Conservation (phyloP, 2,797 vertebrate genomes). For the Eurystomus glaucurus region DNA sequence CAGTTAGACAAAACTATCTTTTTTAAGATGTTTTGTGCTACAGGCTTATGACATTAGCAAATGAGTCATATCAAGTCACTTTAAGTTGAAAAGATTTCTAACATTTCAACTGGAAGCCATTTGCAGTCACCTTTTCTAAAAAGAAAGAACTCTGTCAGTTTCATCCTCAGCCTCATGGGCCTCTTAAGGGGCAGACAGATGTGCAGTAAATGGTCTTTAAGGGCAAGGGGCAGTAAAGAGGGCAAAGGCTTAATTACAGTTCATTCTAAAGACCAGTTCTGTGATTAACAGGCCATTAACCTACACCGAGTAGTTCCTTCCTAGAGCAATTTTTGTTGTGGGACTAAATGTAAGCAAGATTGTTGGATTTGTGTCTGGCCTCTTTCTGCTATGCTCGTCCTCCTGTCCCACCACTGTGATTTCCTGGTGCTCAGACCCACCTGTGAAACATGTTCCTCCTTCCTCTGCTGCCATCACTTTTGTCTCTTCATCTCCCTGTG, state of each 20-base stretch:
- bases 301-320: not conserved
- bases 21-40: slow-evolving; percentile 61
- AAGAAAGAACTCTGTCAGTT: not conserved
- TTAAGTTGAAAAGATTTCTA: slow-evolving; percentile 31
- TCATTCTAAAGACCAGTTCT: not conserved
- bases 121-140: not conserved
- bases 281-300: not conserved
- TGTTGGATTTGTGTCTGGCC: not conserved
- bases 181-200: not conserved
- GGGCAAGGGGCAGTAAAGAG: not conserved
- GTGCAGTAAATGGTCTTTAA: not conserved
- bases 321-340: not conserved
- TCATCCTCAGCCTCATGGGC: not conserved
- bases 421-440: not conserved
- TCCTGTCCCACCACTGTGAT: not conserved
- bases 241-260: not conserved
- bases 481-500: not conserved
- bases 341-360: not conserved
- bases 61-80: slow-evolving; percentile 52
- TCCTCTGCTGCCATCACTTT: not conserved
- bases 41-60: slow-evolving; percentile 61
- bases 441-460: not conserved
- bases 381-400: accelerated
- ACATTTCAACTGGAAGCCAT: slow-evolving; percentile 48
- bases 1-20: slow-evolving; percentile 62